These are phyloP conservation scores for Bombus pyrosoma DNA, from an alignment of 1,140 invertebrate species.

Conservation along the genomic window DNA sequence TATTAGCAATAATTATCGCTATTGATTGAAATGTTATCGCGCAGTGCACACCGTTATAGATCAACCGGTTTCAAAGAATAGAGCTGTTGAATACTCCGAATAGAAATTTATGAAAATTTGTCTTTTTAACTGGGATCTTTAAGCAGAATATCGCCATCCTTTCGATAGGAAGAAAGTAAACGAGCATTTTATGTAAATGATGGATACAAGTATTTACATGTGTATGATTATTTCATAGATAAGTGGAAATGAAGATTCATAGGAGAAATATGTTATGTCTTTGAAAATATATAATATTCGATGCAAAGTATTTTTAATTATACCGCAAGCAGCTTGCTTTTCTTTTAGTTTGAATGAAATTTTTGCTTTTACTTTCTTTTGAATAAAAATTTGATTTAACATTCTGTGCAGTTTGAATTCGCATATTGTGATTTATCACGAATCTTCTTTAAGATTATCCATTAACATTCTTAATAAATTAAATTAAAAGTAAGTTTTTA, in stretches of 20 bases:
- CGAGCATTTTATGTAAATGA: not conserved
- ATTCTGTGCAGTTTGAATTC: too few species aligned
- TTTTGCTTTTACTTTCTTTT: too few species aligned
- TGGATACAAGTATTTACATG: not conserved
- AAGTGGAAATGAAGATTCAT: not conserved
- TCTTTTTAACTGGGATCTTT: not conserved
- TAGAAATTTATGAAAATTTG: not conserved
- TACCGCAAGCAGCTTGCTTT: not conserved
- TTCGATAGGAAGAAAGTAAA: not conserved
- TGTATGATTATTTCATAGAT: not conserved
- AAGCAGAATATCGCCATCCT: not conserved
- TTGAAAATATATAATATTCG: not conserved
- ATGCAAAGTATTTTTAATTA: not conserved
- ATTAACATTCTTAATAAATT: too few species aligned
- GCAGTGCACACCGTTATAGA: not conserved
- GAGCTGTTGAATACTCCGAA: not conserved
- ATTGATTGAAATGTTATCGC: conserved; percentile 32
- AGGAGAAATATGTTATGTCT: not conserved
- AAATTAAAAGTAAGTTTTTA: too few species aligned
- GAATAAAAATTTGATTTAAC: too few species aligned
- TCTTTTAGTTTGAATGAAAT: too few species aligned
- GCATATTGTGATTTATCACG: too few species aligned
- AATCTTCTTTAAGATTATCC: too few species aligned
- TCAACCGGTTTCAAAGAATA: not conserved
- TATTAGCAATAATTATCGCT: conserved; percentile 24